phyloP scores from a whole-genome alignment of 35 echinoderm and acorn worm species.

The Apostichopus californicus region DNA sequence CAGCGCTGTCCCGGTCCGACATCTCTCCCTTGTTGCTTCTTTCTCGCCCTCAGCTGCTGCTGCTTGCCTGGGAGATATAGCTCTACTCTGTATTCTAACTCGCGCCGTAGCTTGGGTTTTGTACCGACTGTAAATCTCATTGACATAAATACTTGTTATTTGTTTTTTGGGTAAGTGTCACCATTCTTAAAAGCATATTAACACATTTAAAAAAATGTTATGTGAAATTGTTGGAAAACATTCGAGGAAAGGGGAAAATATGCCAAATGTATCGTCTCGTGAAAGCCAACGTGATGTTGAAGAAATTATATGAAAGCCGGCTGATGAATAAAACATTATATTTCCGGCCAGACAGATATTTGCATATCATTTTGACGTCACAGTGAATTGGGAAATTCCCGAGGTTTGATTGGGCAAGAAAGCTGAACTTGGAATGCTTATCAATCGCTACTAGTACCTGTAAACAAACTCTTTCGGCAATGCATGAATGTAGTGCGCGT shows the following conservation, averaged over 20 bases:
- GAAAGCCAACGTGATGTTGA: conserved; percentile 25
- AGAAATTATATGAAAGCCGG: not conserved
- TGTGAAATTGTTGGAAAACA: not conserved
- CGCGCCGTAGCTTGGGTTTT: conserved; percentile 36
- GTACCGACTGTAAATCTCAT: not conserved
- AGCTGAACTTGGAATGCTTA: conserved; percentile 21
- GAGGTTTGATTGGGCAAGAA: conserved; percentile 48
- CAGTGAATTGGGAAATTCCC: conserved; percentile 60
- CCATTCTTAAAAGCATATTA: not conserved
- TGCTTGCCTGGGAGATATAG: conserved; percentile 45
- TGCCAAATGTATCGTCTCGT: not conserved
- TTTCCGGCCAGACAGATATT: conserved; percentile 50
- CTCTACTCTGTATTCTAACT: conserved; percentile 34
- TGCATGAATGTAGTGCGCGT: no score
- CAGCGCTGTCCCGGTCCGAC: conserved; percentile 93
- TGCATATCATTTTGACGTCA: conserved; percentile 55
- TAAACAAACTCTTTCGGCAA: not conserved
- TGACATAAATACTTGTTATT: not conserved
- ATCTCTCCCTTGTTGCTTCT: conserved; percentile 75
- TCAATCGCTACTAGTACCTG: not conserved
- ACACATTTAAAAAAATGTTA: not conserved
- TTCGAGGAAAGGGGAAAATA: not conserved
- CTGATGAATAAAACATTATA: conserved; percentile 37
- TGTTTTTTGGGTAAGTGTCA: not conserved
- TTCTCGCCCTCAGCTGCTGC: conserved; percentile 55